Conservation (phyloP, 1,140 invertebrate genomes). For the Cydia amplana region DNA sequence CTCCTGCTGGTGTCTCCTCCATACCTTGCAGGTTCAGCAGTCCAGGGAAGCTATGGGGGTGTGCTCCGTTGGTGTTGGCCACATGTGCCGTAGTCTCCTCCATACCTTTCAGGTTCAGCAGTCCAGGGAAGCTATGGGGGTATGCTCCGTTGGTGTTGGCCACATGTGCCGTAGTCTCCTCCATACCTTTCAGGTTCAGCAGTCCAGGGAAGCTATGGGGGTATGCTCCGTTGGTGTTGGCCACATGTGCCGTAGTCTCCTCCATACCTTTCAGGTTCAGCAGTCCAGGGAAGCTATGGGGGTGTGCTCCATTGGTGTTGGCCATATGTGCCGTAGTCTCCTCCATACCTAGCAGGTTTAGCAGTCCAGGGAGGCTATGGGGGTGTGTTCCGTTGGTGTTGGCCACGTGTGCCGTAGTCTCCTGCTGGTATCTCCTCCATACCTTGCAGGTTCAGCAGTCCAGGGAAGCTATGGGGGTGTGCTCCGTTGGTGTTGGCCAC, state of each 20-base stretch:
- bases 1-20: constrained; percentile 81
- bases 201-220: constrained; percentile 73
- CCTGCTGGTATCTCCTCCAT: constrained; percentile 50
- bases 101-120: constrained; percentile 67
- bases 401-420: constrained; percentile 80
- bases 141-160: constrained; percentile 78
- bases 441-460: no score
- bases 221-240: constrained; percentile 84
- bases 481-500: constrained; percentile 79
- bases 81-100: constrained; percentile 83
- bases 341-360: constrained; percentile 70
- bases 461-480: constrained; percentile 70
- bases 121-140: constrained; percentile 68
- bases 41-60: constrained; percentile 74
- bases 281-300: constrained; percentile 69
- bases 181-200: constrained; percentile 64
- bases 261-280: constrained; percentile 67
- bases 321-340: constrained; percentile 83
- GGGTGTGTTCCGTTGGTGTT: constrained; percentile 77
- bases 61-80: constrained; percentile 84
- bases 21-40: constrained; percentile 69
- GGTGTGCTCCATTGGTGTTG: constrained; percentile 84
- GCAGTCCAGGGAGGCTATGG: constrained; percentile 61
- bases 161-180: constrained; percentile 77
- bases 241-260: constrained; percentile 83